phyloP scores from a whole-genome alignment of 2,113 vertebrate species.

The Channa argus region DNA sequence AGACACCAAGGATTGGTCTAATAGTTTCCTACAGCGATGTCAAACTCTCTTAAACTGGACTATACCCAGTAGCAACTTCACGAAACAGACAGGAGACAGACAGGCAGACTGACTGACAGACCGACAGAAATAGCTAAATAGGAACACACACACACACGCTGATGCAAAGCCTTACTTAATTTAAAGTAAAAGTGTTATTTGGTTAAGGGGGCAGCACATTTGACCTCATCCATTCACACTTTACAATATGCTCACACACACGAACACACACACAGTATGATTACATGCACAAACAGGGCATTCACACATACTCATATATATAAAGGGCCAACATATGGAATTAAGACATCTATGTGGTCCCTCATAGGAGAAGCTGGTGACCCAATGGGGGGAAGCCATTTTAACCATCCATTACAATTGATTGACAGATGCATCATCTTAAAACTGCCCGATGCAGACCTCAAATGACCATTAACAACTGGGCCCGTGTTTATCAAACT shows the following conservation, averaged over 20 bases:
- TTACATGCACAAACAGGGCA: conserved; percentile 22
- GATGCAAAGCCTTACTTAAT: conserved; percentile 39
- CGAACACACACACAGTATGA: conserved; percentile 8
- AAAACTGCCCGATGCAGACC: conserved; percentile 11
- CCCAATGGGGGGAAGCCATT: conserved; percentile 55
- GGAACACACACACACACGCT: conserved; percentile 24
- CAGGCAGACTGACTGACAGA: conserved; percentile 42
- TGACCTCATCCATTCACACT: conserved; percentile 16
- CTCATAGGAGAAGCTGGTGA: conserved; percentile 79
- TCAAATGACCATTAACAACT: conserved; percentile 20
- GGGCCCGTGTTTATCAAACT: conserved; percentile 50
- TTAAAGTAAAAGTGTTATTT: conserved; percentile 58
- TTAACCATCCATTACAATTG: conserved; percentile 13
- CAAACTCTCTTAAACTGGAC: conserved; percentile 42
- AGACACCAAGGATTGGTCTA: conserved; percentile 65
- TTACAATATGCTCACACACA: no score
- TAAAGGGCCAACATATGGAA: conserved; percentile 67
- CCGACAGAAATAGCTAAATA: conserved; percentile 52
- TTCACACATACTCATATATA: conserved; percentile 28
- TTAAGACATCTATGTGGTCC: conserved; percentile 78
- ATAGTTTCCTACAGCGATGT: conserved; percentile 59
- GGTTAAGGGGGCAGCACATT: conserved; percentile 27
- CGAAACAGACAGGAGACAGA: conserved; percentile 49
- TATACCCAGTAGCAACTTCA: conserved; percentile 60
- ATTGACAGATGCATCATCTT: conserved; percentile 15